Evolutionary conservation across 2,888 invertebrate genomes (phyloP).

Genomic region (Ormia ochracea): DNA sequence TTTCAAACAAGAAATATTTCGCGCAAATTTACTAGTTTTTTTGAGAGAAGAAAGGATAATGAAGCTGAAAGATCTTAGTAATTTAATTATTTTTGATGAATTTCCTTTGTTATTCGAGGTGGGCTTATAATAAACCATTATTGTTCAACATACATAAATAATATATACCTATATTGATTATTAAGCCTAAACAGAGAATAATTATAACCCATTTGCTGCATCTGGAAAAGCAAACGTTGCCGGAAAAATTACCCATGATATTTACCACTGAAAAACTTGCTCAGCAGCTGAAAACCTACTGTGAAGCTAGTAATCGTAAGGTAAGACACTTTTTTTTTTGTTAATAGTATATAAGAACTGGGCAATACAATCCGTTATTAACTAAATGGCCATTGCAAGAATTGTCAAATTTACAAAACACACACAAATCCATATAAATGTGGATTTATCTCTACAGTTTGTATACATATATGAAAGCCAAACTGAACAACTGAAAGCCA

Average conservation of each 20-base stretch:
- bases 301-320: conserved; percentile 25
- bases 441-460: too few species aligned
- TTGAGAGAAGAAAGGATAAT: conserved; percentile 6
- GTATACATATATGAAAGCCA: too few species aligned
- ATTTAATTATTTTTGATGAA: conserved; percentile 58
- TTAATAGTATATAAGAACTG: not conserved
- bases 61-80: conserved; percentile 56
- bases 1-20: not conserved
- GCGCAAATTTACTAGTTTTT: not conserved
- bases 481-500: too few species aligned
- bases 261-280: conserved; percentile 53
- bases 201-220: conserved; percentile 58
- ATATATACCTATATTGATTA: not conserved
- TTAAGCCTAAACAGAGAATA: conserved; percentile 56
- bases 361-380: too few species aligned
- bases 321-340: conserved; percentile 25
- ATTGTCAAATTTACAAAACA: too few species aligned
- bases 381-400: too few species aligned
- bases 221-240: conserved; percentile 46
- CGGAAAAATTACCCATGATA: conserved; percentile 52
- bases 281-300: conserved; percentile 39
- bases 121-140: not conserved
- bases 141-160: not conserved
- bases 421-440: too few species aligned
- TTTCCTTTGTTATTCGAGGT: conserved; percentile 54